A percentile compares a stretch with the other conserved stretches of the same genome.
Conservation (phyloP, 2,797 vertebrate genomes). For the Masticophis lateralis region DNA sequence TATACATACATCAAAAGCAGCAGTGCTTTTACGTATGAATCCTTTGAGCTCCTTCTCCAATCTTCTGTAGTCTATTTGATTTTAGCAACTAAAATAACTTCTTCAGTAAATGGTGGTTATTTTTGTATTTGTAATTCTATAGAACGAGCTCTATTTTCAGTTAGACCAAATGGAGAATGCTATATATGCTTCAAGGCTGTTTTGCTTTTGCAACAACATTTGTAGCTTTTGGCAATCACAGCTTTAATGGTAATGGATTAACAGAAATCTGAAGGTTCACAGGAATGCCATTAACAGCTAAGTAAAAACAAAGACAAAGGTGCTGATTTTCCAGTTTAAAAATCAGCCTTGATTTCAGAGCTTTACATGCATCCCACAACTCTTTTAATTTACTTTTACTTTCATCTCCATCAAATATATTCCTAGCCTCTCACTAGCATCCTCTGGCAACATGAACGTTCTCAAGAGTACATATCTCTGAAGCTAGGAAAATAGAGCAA, state of each 20-base stretch:
- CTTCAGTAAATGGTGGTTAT: constrained; percentile 12
- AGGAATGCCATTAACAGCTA: not conserved
- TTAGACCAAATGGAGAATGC: constrained; percentile 14
- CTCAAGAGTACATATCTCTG: not conserved
- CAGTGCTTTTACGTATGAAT: not conserved
- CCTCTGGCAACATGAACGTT: not conserved
- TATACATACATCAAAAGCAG: not conserved
- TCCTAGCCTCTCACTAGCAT: not conserved
- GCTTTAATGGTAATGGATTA: constrained; percentile 7
- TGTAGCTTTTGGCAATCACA: not conserved
- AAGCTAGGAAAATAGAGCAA: not conserved
- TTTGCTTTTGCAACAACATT: not conserved
- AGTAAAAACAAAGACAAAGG: not conserved
- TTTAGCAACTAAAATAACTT: constrained; percentile 24
- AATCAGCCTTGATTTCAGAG: not conserved
- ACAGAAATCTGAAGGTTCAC: not conserved
- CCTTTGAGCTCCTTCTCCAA: not conserved
- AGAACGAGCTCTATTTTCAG: constrained; percentile 11
- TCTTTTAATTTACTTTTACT: not conserved
- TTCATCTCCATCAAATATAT: not conserved
- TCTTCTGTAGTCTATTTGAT: constrained; percentile 18
- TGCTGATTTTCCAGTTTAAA: not conserved
- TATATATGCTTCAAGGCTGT: not conserved
- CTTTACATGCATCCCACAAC: not conserved
- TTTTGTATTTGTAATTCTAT: constrained; percentile 33